phyloP scores from a whole-genome alignment of 2,113 vertebrate genomes.

The Pteropus alecto region DNA sequence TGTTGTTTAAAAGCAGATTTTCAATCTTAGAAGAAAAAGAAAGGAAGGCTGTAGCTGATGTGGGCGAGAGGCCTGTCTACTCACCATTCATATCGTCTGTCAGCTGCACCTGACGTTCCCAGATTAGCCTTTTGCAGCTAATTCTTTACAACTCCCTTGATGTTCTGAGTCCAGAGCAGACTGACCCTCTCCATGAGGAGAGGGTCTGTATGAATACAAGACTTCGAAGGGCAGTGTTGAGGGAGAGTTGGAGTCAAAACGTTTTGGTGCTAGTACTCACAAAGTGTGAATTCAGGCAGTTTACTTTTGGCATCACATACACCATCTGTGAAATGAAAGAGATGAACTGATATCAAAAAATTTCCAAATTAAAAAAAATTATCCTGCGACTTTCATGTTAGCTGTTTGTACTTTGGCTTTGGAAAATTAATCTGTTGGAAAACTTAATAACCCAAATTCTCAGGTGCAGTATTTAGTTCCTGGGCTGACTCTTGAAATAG shows the following conservation, averaged over 20 bases:
- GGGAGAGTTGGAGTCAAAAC: rapidly evolving
- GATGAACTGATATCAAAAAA: neutral
- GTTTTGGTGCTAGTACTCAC: neutral
- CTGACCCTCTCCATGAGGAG: neutral
- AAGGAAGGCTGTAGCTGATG: neutral
- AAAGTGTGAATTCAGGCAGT: neutral
- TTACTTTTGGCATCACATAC: neutral
- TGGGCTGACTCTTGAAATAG: neutral
- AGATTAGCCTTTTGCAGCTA: neutral
- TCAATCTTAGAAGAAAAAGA: neutral
- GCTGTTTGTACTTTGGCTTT: neutral
- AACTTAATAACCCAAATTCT: neutral
- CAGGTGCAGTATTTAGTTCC: neutral
- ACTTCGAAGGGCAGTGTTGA: neutral
- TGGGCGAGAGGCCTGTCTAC: neutral
- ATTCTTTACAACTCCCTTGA: neutral
- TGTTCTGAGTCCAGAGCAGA: neutral
- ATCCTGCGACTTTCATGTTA: neutral
- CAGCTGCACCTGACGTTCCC: neutral
- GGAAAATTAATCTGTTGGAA: neutral
- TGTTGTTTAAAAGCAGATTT: neutral
- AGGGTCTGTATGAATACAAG: rapidly evolving
- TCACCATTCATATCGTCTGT: neutral
- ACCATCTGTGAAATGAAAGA: neutral
- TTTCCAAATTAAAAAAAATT: neutral